phyloP scores from a whole-genome alignment of 92 coral and sea anemone species.

The Pocillopora meandrina region DNA sequence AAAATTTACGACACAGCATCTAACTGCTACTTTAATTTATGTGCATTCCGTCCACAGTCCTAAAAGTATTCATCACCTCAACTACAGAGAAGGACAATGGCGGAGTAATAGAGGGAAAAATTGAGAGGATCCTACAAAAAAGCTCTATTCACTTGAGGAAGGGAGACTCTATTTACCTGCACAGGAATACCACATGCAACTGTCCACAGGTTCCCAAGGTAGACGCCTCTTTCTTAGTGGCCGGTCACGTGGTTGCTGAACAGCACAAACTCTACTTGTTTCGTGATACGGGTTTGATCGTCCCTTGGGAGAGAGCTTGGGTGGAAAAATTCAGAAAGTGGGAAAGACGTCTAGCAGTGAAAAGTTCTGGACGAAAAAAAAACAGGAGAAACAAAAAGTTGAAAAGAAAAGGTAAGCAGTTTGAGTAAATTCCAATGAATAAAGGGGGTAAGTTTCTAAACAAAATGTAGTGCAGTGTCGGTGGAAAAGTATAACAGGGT shows the following conservation, averaged over 20 bases:
- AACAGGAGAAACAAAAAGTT: conserved; percentile 4
- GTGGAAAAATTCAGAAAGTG: conserved; percentile 35
- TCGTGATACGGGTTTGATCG: conserved; percentile 28
- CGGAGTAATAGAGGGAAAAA: conserved; percentile 5
- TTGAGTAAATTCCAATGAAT: not conserved
- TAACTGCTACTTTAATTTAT: not conserved
- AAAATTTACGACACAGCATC: not conserved
- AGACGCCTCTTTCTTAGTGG: conserved; percentile 22
- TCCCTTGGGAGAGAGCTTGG: conserved; percentile 37
- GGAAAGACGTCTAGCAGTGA: conserved; percentile 22
- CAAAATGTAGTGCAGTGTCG: too few species aligned
- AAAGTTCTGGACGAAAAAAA: not conserved
- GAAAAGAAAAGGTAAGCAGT: conserved; percentile 23
- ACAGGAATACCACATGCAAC: conserved; percentile 35
- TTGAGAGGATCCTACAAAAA: conserved; percentile 29
- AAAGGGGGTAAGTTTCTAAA: too few species aligned
- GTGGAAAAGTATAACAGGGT: too few species aligned
- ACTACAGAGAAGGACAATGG: not conserved
- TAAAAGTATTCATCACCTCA: conserved; percentile 25
- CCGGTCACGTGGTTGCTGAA: conserved; percentile 30
- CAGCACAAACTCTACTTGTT: conserved; percentile 16
- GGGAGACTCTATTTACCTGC: conserved; percentile 22
- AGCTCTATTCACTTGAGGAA: conserved; percentile 22
- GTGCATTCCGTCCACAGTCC: not conserved
- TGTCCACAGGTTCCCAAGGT: conserved; percentile 28